Evolutionary conservation across 2,797 vertebrate species (phyloP).

Genomic region (Sebastes jordani): DNA sequence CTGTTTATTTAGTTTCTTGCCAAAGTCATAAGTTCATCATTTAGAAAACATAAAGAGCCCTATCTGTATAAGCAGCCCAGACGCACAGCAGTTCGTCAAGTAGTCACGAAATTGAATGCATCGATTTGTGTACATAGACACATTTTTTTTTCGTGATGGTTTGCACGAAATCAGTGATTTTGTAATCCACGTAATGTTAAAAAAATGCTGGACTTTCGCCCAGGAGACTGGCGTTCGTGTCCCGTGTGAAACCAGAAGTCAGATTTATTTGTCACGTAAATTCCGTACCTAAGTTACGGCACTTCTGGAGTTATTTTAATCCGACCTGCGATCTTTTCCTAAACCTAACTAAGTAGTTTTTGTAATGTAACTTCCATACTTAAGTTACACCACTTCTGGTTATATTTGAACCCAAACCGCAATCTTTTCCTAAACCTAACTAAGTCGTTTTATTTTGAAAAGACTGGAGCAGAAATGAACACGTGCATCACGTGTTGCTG

Average conservation of each 20-base stretch:
- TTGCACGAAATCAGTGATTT: rapidly evolving
- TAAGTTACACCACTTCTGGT: not conserved
- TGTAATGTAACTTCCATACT: not conserved
- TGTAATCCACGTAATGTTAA: no score
- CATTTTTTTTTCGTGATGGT: rapidly evolving
- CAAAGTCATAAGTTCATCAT: conserved; percentile 49
- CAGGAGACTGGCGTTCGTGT: no score
- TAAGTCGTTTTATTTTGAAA: not conserved
- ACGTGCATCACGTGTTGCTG: not conserved
- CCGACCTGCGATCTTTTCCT: no score
- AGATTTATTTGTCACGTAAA: no score
- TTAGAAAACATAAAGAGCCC: not conserved
- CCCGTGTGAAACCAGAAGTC: no score
- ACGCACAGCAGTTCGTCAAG: not conserved
- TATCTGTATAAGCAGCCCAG: not conserved
- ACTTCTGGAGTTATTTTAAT: no score
- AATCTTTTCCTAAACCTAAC: not conserved
- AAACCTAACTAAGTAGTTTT: no score
- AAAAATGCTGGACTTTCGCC: no score
- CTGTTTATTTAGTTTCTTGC: conserved; percentile 59
- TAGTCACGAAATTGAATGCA: not conserved
- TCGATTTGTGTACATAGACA: not conserved
- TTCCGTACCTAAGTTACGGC: no score
- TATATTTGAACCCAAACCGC: not conserved
- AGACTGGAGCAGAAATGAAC: no score